Evolutionary conservation across 2,113 vertebrate species (phyloP), one percentile per base, ranked within the genome.

Genomic region (Mesembrinibis cayennensis): DNA sequence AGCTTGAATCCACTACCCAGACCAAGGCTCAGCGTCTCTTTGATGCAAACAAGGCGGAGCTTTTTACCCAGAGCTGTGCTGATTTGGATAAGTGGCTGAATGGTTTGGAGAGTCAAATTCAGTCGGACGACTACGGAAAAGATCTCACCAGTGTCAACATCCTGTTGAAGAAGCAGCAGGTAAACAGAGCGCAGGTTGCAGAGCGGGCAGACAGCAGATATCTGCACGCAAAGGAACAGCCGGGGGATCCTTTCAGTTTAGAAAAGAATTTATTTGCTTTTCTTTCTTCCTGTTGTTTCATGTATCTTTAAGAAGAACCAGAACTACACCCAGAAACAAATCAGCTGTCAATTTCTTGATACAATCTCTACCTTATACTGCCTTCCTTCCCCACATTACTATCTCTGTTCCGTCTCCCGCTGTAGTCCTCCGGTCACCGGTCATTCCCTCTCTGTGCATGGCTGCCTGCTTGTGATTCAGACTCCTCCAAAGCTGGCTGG

Each of bases 61-160:
- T 99, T 63, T 99, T 99, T 93, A 99, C 99, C 6, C 99, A 99
- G 98, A 99, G 99, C 98, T 99, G 99, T 70, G 98, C 99, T 8
- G 99, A 99, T 90, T 97, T 99, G 61, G 99, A 99, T 97, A 99
- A 99, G 92, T 99, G 99, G 99, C 98, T 99, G 70, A 98, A 98
- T 1, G 98, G 99, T 62, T 96, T 99, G 61, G 99, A 99, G 97
- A 99, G 99, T n/a, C 99, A 99, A 97, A 99, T 99, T 93, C 99
- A 99, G 82, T 99, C 99, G 0, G 99, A 99, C 1, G 99, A 99
- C 97, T 99, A 99, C 0, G 99, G 99, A 89, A 99, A 99, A 92
- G 99, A 99, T 93, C 98, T 99, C 95, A 99, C 99, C 96, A 99
- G 99, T 1, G 99, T 99, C 96, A 99, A 99, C 98, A 99, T 99